Evolutionary conservation across 1,140 invertebrate genomes (phyloP), one percentile per base, ranked within the genome.

Genomic region (Mamestra configurata): DNA sequence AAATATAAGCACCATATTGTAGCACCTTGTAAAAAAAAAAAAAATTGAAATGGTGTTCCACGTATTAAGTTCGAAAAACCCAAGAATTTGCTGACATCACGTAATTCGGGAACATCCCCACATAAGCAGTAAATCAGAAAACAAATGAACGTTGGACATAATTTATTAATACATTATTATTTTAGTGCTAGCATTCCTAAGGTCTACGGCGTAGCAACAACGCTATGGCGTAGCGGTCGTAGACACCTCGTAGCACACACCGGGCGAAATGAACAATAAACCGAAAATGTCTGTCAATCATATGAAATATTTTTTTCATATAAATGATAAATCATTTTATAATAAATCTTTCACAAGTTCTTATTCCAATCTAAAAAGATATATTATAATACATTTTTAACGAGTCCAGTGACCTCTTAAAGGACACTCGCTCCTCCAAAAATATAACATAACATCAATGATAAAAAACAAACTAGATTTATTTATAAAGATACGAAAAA

Each of bases 331-430:
- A 20, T 31, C 1, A 43, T 43, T 11, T 43, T 10, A 6, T 46
- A 6, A 46, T 4, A 40, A 40, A 1, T 46, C 13, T 46, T 46
- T 46, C 15, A 10, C 43, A 55, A n/a, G n/a, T n/a, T 55, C 0
- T 27, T n/a, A 11, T 13, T 24, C 8, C 10, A 55, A 55, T 6
- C 22, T 55, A 10, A 64, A 22, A 4, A 46, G 6, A 46, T 46
- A 68, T 24, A 8, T 20, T 49, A 37, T 68, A 68, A 68, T 68
- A 40, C 49, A 13, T 68, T 68, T 27, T 46, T 68, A 68, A 68
- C 40, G 40, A 68, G 64, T 31, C 7, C 40, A 49, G 24, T 8
- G 20, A 24, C 40, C 11, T 49, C 43, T 68, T 27, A 15, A 24
- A 20, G 11, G 20, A 7, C 20, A 18, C 22, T 24, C 61, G 15